phyloP scores from a whole-genome alignment of 2,113 vertebrate species.

The Plestiodon gilberti region DNA sequence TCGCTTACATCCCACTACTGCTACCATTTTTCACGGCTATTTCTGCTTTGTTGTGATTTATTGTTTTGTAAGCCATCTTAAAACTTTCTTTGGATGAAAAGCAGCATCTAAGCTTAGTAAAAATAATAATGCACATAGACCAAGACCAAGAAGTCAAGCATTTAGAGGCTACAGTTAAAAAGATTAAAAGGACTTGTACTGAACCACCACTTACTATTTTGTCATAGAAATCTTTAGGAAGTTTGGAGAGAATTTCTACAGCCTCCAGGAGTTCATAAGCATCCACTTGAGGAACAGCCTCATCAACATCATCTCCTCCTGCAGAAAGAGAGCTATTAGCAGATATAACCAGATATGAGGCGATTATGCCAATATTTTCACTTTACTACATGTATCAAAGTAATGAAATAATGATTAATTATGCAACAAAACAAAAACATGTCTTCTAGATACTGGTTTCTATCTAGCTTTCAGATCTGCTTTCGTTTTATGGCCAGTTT shows the following conservation, averaged over 20 bases:
- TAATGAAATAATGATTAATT: not conserved
- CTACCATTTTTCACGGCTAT: too few relatives aligned
- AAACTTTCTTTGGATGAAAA: too few relatives aligned
- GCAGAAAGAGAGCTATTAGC: conserved; percentile 11
- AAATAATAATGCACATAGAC: not conserved
- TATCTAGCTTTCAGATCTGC: not conserved
- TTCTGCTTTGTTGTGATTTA: too few relatives aligned
- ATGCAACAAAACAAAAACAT: not conserved
- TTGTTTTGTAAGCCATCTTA: too few relatives aligned
- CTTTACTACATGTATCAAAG: not conserved
- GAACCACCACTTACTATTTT: conserved; percentile 88
- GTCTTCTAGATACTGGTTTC: not conserved
- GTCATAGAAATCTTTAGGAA: conserved; percentile 98
- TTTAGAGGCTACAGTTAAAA: not conserved
- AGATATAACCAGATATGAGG: conserved; percentile 6
- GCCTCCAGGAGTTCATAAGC: conserved; percentile 95
- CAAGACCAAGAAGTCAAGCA: not conserved
- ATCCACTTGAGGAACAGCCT: conserved; percentile 83
- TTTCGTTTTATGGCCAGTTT: not conserved
- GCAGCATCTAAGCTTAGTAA: too few relatives aligned
- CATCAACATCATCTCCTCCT: conserved; percentile 88
- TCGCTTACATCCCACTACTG: too few relatives aligned
- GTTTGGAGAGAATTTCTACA: conserved; percentile 94
- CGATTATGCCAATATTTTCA: not conserved
- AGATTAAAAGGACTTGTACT: not conserved